Evolutionary conservation across 2,888 invertebrate genomes (phyloP), one percentile per base, ranked within the genome.

Genomic region (Xestia ashworthii): DNA sequence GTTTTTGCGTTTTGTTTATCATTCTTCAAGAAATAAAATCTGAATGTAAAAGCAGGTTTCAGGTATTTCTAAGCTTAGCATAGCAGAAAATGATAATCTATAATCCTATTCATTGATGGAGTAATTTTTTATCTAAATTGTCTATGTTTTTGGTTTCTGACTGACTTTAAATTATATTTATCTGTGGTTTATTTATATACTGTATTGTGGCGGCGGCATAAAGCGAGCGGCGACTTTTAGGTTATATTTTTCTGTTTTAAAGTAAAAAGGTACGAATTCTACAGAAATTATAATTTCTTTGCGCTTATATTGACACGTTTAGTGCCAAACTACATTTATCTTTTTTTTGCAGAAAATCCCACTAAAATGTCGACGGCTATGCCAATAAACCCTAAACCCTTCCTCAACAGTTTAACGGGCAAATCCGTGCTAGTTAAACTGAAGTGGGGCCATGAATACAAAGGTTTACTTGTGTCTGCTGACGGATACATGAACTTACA

Each of bases 391-490:
- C 99, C 99, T 8, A 99, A 99, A 97, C 99, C 99, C 82, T 99
- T 99, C 96, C 97, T 99, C 74, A 99, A 99, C 97, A 99, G 99
- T 92, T 97, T 99, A 69, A 99, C 99, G 1, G 99, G 99, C 25
- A 99, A 99, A 97, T 98, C 99, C 64, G 99, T 99, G 62, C 98
- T 99, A 94, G 99, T 99, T 4, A 99, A 99, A 96, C 97, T 99
- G 82, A 99, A 99, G 94, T 99, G 99, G 99, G 99, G 99, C 50
- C 99, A 99, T 95, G 99, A 99, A 95, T 99, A 99, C 95, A 99
- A 99, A 97, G 99, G 99, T 22, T 98, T 99, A 89, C 97, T 99
- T 55, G 99, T 99, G 0, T 99, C 99, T 6, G 99, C 99, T 1
- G 99, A 99, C 96, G 99, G 99, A 12, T 99, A 99, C 93, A 99